Evolutionary conservation across 1,140 invertebrate species (phyloP), one percentile per base, ranked within the genome.

Genomic region (Anthonomus grandis): DNA sequence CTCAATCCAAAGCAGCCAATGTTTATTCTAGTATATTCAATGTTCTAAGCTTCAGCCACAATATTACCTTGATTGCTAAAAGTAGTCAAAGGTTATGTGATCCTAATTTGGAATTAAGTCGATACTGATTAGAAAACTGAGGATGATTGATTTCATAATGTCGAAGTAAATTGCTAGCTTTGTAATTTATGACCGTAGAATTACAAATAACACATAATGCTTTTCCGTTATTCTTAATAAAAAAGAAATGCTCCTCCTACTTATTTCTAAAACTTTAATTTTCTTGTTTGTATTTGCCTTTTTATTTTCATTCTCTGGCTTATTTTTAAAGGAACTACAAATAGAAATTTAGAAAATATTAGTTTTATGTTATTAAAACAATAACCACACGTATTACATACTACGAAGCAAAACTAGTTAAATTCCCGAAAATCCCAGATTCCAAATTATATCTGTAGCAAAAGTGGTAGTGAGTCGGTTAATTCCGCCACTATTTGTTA

Each of bases 131-230:
- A 44, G 37, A 59, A 59, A 59, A 57, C 36, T 55, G 44, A 56
- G 50, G 57, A 59, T 63, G 45, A 60, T 45, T 59, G 44, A 38
- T 63, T 59, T 60, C 57, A 60, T 59, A 63, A 63, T 63, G 57
- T 56, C 45, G 23, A 54, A 17, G 38, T 56, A 60, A 63, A 55
- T 63, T 63, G 31, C 57, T 51, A 55, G 27, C 60, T 56, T 60
- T 63, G 47, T 63, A 60, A 63, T 63, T 63, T 54, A 56, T 60
- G 17, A 44, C 41, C 37, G 37, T 39, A 39, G 37, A 39, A 39
- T 39, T 44, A 44, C 15, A 44, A 44, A 44, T 19, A 19, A 44
- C 41, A 44, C 41, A 22, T 44, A 44, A 44, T 22, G 41, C 15
- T 39, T 39, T 39, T 39, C 37, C 37, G 37, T 44, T 44, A 21